Percentiles rank a stretch among this genome's conserved stretches.
Conservation (phyloP, 2,888 invertebrate genomes). For the Brenthis daphne region DNA sequence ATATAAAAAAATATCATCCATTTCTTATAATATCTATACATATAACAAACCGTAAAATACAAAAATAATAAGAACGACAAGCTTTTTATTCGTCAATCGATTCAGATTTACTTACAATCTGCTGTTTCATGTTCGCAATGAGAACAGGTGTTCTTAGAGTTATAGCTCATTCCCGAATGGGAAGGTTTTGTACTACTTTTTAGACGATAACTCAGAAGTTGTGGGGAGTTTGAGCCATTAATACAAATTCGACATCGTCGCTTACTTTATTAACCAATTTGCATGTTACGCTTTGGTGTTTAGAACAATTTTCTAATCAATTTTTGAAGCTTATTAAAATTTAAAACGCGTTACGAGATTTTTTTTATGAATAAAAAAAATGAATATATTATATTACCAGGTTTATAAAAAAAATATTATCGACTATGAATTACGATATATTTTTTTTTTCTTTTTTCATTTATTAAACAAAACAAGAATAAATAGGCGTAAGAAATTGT, state of each 20-base stretch:
- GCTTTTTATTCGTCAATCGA: conserved; percentile 20
- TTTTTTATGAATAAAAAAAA: not conserved
- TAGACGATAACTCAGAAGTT: conserved; percentile 42
- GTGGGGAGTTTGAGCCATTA: conserved; percentile 30
- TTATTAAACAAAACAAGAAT: no score
- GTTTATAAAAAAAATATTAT: no score
- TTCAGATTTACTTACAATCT: conserved; percentile 24
- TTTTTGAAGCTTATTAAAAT: conserved; percentile 12
- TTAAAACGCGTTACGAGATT: conserved; percentile 5
- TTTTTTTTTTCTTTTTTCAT: no score
- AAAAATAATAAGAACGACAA: not conserved
- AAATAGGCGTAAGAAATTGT: no score
- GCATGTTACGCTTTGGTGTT: conserved; percentile 13
- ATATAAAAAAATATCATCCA: no score
- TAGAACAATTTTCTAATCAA: conserved; percentile 13
- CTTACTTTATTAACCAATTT: conserved; percentile 29
- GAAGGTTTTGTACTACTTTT: conserved; percentile 40
- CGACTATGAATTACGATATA: no score
- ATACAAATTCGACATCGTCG: conserved; percentile 19
- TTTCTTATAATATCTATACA: conserved; percentile 1
- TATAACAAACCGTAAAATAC: not conserved
- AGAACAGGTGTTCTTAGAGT: conserved; percentile 62
- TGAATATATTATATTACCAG: not conserved
- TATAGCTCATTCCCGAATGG: conserved; percentile 56
- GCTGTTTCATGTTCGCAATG: conserved; percentile 46